Conservation (phyloP, 2,113 vertebrate species). For the Ariopsis seemanni region DNA sequence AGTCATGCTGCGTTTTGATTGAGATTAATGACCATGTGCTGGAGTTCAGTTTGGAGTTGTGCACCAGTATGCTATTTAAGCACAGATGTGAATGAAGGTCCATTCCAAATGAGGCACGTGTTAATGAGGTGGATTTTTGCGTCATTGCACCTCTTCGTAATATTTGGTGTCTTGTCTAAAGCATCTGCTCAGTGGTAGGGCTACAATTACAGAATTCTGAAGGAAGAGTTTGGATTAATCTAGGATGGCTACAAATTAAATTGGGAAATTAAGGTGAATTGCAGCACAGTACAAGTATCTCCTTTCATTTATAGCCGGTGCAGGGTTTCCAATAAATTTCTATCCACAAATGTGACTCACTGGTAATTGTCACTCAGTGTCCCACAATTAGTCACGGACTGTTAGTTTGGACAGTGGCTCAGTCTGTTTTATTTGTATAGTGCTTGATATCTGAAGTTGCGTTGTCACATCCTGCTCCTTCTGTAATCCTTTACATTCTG, state of each 20-base stretch:
- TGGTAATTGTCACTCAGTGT: neutral
- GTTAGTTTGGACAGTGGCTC: neutral
- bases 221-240: neutral
- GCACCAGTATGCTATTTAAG: neutral
- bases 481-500: neutral
- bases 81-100: neutral
- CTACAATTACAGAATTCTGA: neutral
- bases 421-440: neutral
- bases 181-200: neutral
- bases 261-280: neutral
- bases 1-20: neutral
- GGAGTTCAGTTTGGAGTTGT: neutral
- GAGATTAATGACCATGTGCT: neutral
- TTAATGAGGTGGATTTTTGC: conserved; percentile 66
- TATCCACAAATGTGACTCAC: neutral
- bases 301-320: neutral
- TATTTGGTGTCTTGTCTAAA: conserved; percentile 27
- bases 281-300: neutral
- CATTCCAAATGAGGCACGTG: conserved; percentile 21
- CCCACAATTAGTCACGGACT: neutral
- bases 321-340: neutral
- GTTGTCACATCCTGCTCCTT: neutral
- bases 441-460: neutral
- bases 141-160: conserved; percentile 29
- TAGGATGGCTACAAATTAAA: neutral